Percentiles rank a stretch among this genome's conserved stretches.
phyloP scores from a whole-genome alignment of 2,113 vertebrate species.

The Lophius piscatorius region DNA sequence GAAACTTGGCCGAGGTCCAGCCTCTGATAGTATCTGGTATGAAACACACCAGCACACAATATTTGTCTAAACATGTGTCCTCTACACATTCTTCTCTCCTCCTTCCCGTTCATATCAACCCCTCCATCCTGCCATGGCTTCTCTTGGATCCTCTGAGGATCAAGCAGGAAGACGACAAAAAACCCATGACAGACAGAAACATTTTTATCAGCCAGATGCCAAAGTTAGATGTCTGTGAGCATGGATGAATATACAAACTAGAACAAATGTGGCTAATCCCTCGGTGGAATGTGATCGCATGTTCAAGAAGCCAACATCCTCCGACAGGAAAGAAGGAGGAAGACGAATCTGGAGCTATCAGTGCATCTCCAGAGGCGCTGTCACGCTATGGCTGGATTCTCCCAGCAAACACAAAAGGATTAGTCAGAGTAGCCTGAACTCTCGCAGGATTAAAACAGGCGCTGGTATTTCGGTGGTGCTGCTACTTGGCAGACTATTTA shows the following conservation, averaged over 20 bases:
- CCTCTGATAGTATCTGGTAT: constrained; percentile 67
- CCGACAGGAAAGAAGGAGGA: constrained; percentile 5
- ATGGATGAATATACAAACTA: constrained; percentile 30
- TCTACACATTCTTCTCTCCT: constrained; percentile 52
- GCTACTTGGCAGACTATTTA: constrained; percentile 42
- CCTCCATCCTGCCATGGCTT: not conserved
- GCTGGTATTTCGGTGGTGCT: constrained; percentile 54
- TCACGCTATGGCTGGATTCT: constrained; percentile 46
- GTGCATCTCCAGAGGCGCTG: constrained; percentile 43
- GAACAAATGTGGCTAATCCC: constrained; percentile 58
- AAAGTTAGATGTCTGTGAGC: constrained; percentile 62
- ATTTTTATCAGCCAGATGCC: constrained; percentile 67
- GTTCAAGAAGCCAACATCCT: constrained; percentile 21
- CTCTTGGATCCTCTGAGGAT: constrained; percentile 22
- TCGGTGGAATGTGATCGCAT: constrained; percentile 37
- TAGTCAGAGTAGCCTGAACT: constrained; percentile 47
- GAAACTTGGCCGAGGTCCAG: constrained; percentile 56
- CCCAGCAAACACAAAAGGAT: constrained; percentile 55
- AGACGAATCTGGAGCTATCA: constrained; percentile 35
- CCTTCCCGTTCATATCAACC: constrained; percentile 12
- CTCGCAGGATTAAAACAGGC: constrained; percentile 56
- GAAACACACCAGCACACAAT: constrained; percentile 48
- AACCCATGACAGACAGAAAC: constrained; percentile 65
- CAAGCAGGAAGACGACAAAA: constrained; percentile 31
- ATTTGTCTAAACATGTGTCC: constrained; percentile 60